Evolutionary conservation across 2,888 invertebrate species (phyloP).

Genomic region (Drosophila nr. medialis): DNA sequence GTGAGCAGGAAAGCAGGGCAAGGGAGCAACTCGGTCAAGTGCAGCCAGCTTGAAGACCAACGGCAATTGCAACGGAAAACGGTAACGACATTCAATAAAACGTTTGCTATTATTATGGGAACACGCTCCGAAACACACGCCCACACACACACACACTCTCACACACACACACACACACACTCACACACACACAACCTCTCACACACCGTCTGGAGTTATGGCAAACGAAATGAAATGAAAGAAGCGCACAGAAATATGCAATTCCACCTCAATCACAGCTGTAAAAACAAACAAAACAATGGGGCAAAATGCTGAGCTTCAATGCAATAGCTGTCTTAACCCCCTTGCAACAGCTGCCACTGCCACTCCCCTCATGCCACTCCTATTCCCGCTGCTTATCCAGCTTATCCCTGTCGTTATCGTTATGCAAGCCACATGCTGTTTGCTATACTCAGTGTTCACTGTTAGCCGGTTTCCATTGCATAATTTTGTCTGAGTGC

Average conservation of each 20-base stretch:
- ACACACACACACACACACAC: slow-evolving; percentile 7
- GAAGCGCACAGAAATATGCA: slow-evolving; percentile 77
- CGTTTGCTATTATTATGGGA: slow-evolving; percentile 69
- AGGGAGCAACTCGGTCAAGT: slow-evolving; percentile 48
- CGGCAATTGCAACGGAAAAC: slow-evolving; percentile 12
- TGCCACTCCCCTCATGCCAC: background rate
- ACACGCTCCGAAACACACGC: slow-evolving; percentile 16
- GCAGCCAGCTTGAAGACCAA: slow-evolving; percentile 45
- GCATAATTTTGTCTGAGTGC: slow-evolving; percentile 29
- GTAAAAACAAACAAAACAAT: slow-evolving; percentile 77
- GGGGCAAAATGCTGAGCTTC: slow-evolving; percentile 41
- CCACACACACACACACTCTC: slow-evolving; percentile 3
- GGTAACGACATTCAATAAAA: slow-evolving; percentile 77
- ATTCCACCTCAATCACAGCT: slow-evolving; percentile 79
- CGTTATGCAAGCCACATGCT: slow-evolving; percentile 60
- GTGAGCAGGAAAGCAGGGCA: slow-evolving; percentile 13
- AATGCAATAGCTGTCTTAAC: slow-evolving; percentile 8
- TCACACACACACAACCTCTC: background rate
- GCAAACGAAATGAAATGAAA: slow-evolving; percentile 63
- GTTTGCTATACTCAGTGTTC: slow-evolving; percentile 35
- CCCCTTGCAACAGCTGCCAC: background rate
- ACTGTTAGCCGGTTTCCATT: slow-evolving; percentile 8
- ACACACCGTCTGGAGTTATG: slow-evolving; percentile 26
- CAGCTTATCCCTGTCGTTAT: slow-evolving; percentile 26
- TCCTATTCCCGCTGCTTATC: slow-evolving; percentile 11